Evolutionary conservation across 2,888 invertebrate species (phyloP).

Genomic region (Drosophila kokeensis): DNA sequence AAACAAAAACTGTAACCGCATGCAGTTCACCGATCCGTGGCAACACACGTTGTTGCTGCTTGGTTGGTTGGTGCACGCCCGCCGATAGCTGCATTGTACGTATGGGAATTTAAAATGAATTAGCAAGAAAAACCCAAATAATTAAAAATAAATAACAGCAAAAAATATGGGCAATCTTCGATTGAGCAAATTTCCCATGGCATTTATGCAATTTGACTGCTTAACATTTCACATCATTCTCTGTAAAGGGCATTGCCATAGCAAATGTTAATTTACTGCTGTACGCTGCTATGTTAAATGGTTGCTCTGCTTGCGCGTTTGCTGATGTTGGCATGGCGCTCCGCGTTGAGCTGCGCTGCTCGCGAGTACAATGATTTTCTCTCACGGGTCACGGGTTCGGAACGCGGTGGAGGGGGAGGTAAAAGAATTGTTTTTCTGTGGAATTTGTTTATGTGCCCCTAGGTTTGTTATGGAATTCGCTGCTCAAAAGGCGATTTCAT

Average conservation of each 20-base stretch:
- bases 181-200: conserved; percentile 35
- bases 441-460: neutral
- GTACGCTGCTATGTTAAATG: conserved; percentile 12
- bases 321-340: conserved; percentile 23
- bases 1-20: conserved; percentile 44
- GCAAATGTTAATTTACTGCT: conserved; percentile 17
- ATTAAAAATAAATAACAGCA: conserved; percentile 13
- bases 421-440: neutral
- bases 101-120: conserved; percentile 35
- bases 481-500: conserved; percentile 14
- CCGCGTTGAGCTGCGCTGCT: conserved; percentile 15
- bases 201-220: conserved; percentile 12
- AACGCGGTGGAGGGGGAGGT: neutral
- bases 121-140: conserved; percentile 4
- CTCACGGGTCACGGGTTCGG: neutral
- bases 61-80: conserved; percentile 22
- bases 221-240: conserved; percentile 1
- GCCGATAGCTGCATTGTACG: conserved; percentile 11
- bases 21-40: conserved; percentile 71
- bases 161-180: conserved; percentile 5
- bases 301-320: fast-evolving
- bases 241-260: conserved; percentile 14
- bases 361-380: neutral
- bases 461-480: conserved; percentile 7
- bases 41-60: conserved; percentile 21